Evolutionary conservation across 2,113 vertebrate genomes (phyloP), one percentile per base, ranked within the genome.

Genomic region (Columba livia): DNA sequence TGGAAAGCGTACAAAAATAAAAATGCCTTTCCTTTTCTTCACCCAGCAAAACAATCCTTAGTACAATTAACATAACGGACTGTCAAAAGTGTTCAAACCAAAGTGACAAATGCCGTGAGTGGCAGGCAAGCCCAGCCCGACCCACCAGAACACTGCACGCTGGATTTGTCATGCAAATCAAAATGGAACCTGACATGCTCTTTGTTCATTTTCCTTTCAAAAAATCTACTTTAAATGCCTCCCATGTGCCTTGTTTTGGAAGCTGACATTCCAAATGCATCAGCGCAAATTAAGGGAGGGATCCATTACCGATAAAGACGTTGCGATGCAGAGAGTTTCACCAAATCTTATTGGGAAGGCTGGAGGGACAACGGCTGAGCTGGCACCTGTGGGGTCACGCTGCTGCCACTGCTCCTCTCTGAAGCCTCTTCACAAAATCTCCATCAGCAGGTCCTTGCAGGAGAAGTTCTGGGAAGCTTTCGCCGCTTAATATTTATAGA

Each of bases 161-260:
- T 91, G 95, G 95, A 92, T 97, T 96, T 97, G 95, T 97, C 96
- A 97, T 97, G 96, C 94, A 97, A 97, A 97, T 96, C 97, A 92
- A 97, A 97, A 97, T 96, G 95, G 84, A 96, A 97, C 97, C 93
- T 97, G 97, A 97, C 96, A 87, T 97, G 92, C 91, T 95, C 96
- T 97, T 97, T 97, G 97, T 97, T 97, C 96, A 92, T 94, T 95
- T 66, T 78, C 93, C 91, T 95, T 96, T 97, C 95, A 97, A 91
- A 91, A 97, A 97, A 96, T 97, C 97, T 96, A 88, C 93, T 97
- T 97, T 97, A 96, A 96, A 97, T 97, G 96, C 97, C 97, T 97
- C 95, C 96, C 95, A 93, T 97, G 94, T 95, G 94, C 96, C 91
- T 89, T 95, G 95, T 97, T 96, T 95, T 92, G 94, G 96, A 93